Percentiles rank a stretch among this genome's conserved stretches.
phyloP scores from a whole-genome alignment of 2,888 invertebrate species.

The Petrophora chlorosata region DNA sequence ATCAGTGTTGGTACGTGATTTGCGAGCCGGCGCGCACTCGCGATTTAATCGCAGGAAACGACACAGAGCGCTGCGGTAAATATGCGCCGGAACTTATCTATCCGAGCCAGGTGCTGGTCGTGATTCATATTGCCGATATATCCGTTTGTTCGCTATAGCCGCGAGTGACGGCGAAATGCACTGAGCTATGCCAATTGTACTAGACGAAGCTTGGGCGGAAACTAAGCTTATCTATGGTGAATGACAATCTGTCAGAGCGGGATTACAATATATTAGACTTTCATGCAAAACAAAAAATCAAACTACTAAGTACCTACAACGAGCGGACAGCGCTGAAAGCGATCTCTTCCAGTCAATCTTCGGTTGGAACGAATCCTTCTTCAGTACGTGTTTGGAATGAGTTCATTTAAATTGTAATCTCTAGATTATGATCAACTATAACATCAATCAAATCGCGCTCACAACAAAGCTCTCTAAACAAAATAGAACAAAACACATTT shows the following conservation, averaged over 20 bases:
- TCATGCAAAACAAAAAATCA: background rate
- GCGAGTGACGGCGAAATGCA: slow-evolving; percentile 37
- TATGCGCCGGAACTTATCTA: slow-evolving; percentile 77
- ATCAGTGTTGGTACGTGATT: slow-evolving; percentile 72
- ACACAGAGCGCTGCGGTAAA: slow-evolving; percentile 56
- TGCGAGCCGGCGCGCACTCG: slow-evolving; percentile 58
- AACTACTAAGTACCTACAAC: too few species aligned
- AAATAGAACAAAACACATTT: slow-evolving; percentile 39
- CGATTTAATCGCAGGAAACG: slow-evolving; percentile 80
- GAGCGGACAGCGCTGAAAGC: too few species aligned
- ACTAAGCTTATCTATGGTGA: background rate
- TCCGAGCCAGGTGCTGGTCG: slow-evolving; percentile 63
- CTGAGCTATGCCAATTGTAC: slow-evolving; percentile 27
- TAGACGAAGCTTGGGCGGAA: slow-evolving; percentile 3
- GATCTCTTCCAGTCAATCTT: too few species aligned
- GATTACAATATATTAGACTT: background rate
- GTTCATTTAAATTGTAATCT: background rate
- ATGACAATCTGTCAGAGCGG: background rate
- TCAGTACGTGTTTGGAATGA: too few species aligned
- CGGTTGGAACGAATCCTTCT: too few species aligned
- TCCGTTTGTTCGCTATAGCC: slow-evolving; percentile 60
- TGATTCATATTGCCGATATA: slow-evolving; percentile 68
- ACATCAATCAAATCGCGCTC: slow-evolving; percentile 33
- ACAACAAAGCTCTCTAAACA: slow-evolving; percentile 28
- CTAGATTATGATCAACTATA: slow-evolving; percentile 22